Evolutionary conservation across 2,113 vertebrate genomes (phyloP).

Genomic region (Podarcis raffonei): DNA sequence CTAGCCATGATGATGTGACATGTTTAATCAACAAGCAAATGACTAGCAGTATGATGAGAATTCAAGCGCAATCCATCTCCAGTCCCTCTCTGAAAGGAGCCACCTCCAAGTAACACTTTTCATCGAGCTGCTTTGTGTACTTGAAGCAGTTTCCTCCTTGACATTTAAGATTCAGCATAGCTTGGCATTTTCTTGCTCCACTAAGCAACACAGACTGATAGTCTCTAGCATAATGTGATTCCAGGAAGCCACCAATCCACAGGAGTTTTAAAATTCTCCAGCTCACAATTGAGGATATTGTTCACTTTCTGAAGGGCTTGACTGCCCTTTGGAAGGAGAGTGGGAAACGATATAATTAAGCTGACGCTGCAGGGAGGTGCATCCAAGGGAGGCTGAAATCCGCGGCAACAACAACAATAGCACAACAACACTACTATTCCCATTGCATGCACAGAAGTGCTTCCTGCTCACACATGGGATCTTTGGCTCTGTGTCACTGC

Average conservation of each 20-base stretch:
- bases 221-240: background rate
- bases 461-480: background rate
- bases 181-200: background rate
- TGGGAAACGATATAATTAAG: background rate
- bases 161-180: background rate
- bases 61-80: background rate
- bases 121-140: rapidly evolving
- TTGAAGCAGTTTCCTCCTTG: background rate
- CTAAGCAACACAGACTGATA: background rate
- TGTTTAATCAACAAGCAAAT: background rate
- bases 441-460: background rate
- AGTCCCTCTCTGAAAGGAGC: background rate
- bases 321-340: background rate
- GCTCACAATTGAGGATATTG: background rate
- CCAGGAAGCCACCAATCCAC: background rate
- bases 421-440: too few species aligned
- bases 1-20: background rate
- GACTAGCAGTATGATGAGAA: background rate
- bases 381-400: background rate
- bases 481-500: too few species aligned
- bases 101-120: background rate
- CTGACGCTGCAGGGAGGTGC: background rate
- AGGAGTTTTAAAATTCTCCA: background rate
- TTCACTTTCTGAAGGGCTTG: background rate
- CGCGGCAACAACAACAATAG: too few species aligned